Evolutionary conservation across 1,140 invertebrate genomes (phyloP), one percentile per base, ranked within the genome.

Genomic region (Neelides sp.): DNA sequence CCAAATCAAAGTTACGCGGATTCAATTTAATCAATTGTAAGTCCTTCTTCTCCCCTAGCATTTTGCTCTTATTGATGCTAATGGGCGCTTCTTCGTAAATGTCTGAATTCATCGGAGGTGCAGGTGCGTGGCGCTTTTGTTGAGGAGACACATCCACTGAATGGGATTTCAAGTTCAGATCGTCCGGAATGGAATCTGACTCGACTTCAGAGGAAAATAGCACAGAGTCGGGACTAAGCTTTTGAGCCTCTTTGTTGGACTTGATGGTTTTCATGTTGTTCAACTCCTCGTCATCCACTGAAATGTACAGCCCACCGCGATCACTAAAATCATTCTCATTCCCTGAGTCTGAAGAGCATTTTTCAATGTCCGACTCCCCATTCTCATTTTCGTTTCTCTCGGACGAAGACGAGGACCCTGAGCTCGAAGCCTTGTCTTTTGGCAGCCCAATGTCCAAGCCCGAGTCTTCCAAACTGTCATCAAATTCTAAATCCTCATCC

Each of bases 391-490:
- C 47, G 3, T 42, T 24, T 15, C 41, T 15, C 10, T 49, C n/a
- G 28, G n/a, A 8, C n/a, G 32, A 13, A n/a, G n/a, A n/a, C n/a
- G n/a, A n/a, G n/a, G n/a, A n/a, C n/a, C n/a, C n/a, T 34, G 30
- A 34, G 8, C 8, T 10, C 30, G 15, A 34, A 15, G 30, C 15
- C 15, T 8, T 15, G 15, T 3, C 4, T 12, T 48, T 40, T 41
- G 4, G 36, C 8, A 44, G 4, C 27, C 17, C 54, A 27, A 54
- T 57, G 32, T 61, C 59, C 10, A 61, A 26, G 4, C 59, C 59
- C 36, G 59, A 61, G 44, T 61, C 59, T 49, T 61, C 59, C 26
- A 61, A 45, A 37, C 52, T 55, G 28, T 61, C 59, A 35, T 57
- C 55, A 34, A 57, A 57, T 28, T 57, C 55, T 17, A 41, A 39